phyloP scores from a whole-genome alignment of 2,797 vertebrate species.

The Chrysocyon brachyurus region DNA sequence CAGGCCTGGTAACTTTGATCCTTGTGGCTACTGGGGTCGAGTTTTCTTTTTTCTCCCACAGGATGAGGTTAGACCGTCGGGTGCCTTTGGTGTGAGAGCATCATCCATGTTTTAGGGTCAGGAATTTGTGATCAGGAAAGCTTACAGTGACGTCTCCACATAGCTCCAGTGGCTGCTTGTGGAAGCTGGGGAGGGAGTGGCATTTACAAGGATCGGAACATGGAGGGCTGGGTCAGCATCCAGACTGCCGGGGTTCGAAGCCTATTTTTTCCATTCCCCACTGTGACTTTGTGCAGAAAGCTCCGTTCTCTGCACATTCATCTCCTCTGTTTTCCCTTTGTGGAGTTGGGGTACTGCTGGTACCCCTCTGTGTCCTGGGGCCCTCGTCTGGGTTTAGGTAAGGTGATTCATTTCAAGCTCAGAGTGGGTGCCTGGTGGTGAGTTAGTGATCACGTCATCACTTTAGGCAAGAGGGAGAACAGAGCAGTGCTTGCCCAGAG shows the following conservation, averaged over 20 bases:
- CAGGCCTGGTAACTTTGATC: background rate
- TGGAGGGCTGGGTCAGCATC: background rate
- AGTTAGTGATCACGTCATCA: accelerated
- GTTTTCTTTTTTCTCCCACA: background rate
- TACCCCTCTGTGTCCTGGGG: background rate
- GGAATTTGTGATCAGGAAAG: background rate
- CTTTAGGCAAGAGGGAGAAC: background rate
- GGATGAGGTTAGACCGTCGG: background rate
- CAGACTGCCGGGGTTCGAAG: background rate
- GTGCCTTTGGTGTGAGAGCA: background rate
- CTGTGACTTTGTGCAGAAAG: background rate
- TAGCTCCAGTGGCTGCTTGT: accelerated
- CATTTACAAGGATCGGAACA: accelerated
- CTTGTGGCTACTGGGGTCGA: accelerated
- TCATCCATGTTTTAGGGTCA: background rate
- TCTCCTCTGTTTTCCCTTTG: background rate
- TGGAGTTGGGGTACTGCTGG: background rate
- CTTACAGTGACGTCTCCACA: background rate
- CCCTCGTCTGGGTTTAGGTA: no score
- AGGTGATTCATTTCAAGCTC: accelerated
- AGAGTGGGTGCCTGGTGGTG: accelerated
- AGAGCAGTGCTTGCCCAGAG: background rate
- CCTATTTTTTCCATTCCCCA: background rate
- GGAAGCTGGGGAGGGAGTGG: background rate
- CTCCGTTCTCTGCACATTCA: background rate